phyloP scores from a whole-genome alignment of 2,888 invertebrate species.

The Bedellia somnulentella region DNA sequence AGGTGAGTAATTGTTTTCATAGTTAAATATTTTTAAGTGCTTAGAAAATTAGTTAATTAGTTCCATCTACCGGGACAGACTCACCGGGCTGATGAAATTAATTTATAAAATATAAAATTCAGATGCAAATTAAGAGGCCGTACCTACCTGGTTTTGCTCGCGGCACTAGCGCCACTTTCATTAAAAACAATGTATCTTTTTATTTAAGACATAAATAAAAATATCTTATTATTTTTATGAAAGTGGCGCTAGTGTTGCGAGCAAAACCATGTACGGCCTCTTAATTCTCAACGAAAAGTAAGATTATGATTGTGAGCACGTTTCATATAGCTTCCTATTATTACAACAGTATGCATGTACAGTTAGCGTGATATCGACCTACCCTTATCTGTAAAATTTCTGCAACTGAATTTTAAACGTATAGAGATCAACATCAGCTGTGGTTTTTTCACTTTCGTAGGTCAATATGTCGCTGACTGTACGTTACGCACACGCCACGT shows the following conservation, averaged over 20 bases:
- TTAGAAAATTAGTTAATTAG: conserved; percentile 10
- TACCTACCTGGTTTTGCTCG: conserved; percentile 9
- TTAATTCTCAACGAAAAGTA: conserved; percentile 6
- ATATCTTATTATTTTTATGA: conserved; percentile 5
- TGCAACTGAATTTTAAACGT: conserved; percentile 6
- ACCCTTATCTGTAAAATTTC: conserved; percentile 7
- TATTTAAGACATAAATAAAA: conserved; percentile 6
- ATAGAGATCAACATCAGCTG: conserved; percentile 5
- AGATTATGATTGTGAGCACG: conserved; percentile 9
- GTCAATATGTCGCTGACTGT: conserved; percentile 8
- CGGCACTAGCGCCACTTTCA: no score
- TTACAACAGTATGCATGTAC: no score
- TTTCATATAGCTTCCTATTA: conserved; percentile 9
- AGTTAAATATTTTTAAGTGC: conserved; percentile 7
- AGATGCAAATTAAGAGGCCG: conserved; percentile 9
- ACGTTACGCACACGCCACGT: no score
- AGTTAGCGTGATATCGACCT: no score
- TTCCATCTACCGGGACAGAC: conserved; percentile 10
- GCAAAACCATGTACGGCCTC: conserved; percentile 5
- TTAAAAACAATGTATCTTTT: conserved; percentile 5
- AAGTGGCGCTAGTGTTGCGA: no score
- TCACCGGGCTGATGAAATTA: conserved; percentile 9
- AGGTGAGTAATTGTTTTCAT: conserved; percentile 9
- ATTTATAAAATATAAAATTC: conserved; percentile 9
- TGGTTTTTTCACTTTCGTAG: conserved; percentile 7